These are phyloP conservation scores for Neoseiulus cucumeris DNA, from an alignment of 1,140 invertebrate species.

Conservation along the genomic window DNA sequence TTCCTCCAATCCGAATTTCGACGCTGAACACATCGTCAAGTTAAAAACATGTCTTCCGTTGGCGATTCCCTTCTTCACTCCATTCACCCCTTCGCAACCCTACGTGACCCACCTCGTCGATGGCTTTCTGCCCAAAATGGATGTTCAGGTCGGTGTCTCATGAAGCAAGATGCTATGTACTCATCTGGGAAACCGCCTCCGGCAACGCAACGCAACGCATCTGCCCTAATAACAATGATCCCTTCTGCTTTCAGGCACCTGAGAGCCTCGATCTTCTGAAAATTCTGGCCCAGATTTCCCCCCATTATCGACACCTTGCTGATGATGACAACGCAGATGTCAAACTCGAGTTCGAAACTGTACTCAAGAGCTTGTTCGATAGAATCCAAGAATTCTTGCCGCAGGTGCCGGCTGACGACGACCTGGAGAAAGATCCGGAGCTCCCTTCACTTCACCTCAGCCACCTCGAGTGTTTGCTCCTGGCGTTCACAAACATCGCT, in stretches of 20 bases:
- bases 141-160: slow-evolving; percentile 17
- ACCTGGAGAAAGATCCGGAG: slow-evolving; percentile 27
- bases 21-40: neutral
- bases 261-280: slow-evolving; percentile 57
- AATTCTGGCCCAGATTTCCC: slow-evolving; percentile 60
- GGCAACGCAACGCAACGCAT: no score
- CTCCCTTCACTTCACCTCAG: slow-evolving; percentile 65
- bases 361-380: slow-evolving; percentile 11
- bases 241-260: slow-evolving; percentile 19
- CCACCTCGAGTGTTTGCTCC: slow-evolving; percentile 77
- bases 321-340: slow-evolving; percentile 26
- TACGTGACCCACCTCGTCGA: slow-evolving; percentile 17
- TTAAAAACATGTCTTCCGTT: neutral
- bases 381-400: slow-evolving; percentile 35
- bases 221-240: no score
- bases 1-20: neutral
- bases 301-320: slow-evolving; percentile 49
- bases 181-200: no score
- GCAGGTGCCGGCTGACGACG: slow-evolving; percentile 45
- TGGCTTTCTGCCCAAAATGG: slow-evolving; percentile 50
- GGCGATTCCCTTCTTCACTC: neutral
- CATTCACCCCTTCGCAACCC: neutral
- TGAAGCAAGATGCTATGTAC: no score
- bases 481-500: slow-evolving; percentile 35
- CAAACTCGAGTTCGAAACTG: slow-evolving; percentile 12